Percentiles rank a stretch among this genome's conserved stretches.
Evolutionary conservation across 2,888 invertebrate species (phyloP).

Genomic region (Pomacea canaliculata): DNA sequence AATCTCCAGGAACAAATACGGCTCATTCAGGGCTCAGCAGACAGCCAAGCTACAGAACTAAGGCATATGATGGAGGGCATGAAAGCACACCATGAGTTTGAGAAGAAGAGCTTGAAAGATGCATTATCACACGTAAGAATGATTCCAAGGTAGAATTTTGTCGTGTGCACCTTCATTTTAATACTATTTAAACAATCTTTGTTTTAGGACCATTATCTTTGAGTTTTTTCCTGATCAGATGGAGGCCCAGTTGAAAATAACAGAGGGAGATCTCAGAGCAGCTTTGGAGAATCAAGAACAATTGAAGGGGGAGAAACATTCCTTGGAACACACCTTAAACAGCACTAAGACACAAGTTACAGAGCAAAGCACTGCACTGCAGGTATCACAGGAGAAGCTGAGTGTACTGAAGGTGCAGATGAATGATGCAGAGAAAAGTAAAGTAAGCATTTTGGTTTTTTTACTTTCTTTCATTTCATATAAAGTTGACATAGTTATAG

Average conservation of each 20-base stretch:
- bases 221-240: background rate
- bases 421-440: slow-evolving; percentile 49
- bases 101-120: slow-evolving; percentile 52
- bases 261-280: slow-evolving; percentile 48
- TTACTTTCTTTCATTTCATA: background rate
- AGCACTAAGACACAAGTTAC: slow-evolving; percentile 46
- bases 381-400: slow-evolving; percentile 55
- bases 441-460: slow-evolving; percentile 39
- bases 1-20: slow-evolving; percentile 43
- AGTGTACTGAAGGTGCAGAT: slow-evolving; percentile 49
- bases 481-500: too few species aligned
- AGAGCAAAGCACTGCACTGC: slow-evolving; percentile 50
- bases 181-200: too few species aligned
- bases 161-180: too few species aligned
- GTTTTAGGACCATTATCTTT: too few species aligned
- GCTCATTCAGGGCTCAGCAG: slow-evolving; percentile 38
- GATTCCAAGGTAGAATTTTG: background rate
- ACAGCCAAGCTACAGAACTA: slow-evolving; percentile 48
- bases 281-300: slow-evolving; percentile 49
- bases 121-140: slow-evolving; percentile 44
- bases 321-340: slow-evolving; percentile 47
- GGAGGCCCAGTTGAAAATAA: slow-evolving; percentile 6
- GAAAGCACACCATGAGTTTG: slow-evolving; percentile 52
- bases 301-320: slow-evolving; percentile 38
- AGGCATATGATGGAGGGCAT: slow-evolving; percentile 48